These are phyloP conservation scores for Lutjanus erythropterus DNA, from an alignment of 2,113 vertebrate genomes.

Conservation along the genomic window DNA sequence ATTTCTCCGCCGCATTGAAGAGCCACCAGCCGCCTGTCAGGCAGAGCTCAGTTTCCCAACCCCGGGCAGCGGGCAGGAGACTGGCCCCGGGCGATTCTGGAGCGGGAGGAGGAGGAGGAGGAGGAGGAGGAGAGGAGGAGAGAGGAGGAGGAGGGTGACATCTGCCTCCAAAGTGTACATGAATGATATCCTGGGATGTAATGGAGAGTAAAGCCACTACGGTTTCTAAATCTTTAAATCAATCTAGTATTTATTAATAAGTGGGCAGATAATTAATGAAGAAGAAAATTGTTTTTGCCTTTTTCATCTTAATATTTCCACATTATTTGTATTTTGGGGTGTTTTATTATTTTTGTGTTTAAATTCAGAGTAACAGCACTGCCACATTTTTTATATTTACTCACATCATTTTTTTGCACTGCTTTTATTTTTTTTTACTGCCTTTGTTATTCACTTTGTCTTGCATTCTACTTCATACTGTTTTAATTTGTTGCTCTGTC, in stretches of 20 bases:
- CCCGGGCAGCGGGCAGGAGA: conserved; percentile 68
- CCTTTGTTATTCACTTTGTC: neutral
- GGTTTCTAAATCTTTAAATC: conserved; percentile 1
- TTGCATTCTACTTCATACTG: neutral
- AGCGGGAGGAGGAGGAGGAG: conserved; percentile 11
- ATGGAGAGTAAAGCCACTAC: conserved; percentile 12
- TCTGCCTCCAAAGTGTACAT: conserved; percentile 67
- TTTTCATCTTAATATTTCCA: neutral
- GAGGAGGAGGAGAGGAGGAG: neutral
- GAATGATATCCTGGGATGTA: conserved; percentile 53
- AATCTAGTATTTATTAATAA: conserved; percentile 7
- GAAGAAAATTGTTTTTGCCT: neutral
- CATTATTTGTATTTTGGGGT: neutral
- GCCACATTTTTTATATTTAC: neutral
- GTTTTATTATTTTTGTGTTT: neutral
- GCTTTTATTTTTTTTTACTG: neutral
- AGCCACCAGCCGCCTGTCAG: conserved; percentile 85
- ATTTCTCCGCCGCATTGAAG: conserved; percentile 83
- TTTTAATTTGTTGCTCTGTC: neutral
- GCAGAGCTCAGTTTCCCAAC: conserved; percentile 59
- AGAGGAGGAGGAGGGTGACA: conserved; percentile 52
- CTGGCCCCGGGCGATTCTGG: conserved; percentile 64
- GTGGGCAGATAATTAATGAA: neutral
- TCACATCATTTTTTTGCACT: neutral
- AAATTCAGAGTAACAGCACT: neutral